A percentile compares a stretch with the other conserved stretches of the same genome.
Conservation (phyloP, 2,797 vertebrate genomes). For the Dallia pectoralis region DNA sequence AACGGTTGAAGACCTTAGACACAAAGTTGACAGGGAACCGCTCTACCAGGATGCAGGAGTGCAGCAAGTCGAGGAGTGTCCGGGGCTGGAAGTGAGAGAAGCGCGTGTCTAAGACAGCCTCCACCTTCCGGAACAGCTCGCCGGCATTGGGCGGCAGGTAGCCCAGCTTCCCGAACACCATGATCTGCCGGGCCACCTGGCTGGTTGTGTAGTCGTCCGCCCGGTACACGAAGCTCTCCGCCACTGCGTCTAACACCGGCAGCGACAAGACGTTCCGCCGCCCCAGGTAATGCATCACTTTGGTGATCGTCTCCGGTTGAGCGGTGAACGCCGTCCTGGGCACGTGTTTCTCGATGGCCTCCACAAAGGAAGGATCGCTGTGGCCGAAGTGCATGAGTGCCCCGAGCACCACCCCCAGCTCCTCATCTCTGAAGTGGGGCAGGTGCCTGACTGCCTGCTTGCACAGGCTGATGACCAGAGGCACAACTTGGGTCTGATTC, state of each 20-base stretch:
- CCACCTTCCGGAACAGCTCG: conserved; percentile 83
- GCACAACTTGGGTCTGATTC: conserved; percentile 72
- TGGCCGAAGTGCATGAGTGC: conserved; percentile 84
- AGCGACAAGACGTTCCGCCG: conserved; percentile 79
- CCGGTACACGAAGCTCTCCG: conserved; percentile 83
- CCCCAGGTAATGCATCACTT: conserved; percentile 80
- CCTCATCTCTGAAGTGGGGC: conserved; percentile 74
- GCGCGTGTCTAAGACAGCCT: conserved; percentile 68
- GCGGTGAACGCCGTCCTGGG: conserved; percentile 65
- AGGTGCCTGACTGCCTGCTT: conserved; percentile 77
- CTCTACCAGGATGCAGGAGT: conserved; percentile 83
- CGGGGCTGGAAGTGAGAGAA: conserved; percentile 81
- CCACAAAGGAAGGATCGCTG: conserved; percentile 75
- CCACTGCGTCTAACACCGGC: conserved; percentile 76
- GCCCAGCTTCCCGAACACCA: conserved; percentile 83
- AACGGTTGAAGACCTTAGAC: conserved; percentile 85
- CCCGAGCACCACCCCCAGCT: conserved; percentile 78
- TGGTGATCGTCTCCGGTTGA: conserved; percentile 75
- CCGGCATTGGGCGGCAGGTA: conserved; percentile 83
- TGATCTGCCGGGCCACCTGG: conserved; percentile 79
- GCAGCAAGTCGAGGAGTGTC: conserved; percentile 80
- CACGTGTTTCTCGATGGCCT: conserved; percentile 77
- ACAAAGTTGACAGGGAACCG: conserved; percentile 89
- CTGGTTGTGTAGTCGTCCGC: conserved; percentile 78
- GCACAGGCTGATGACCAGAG: conserved; percentile 81